phyloP scores from a whole-genome alignment of 64 coral and sea anemone genomes.

The Acropora tenuis region DNA sequence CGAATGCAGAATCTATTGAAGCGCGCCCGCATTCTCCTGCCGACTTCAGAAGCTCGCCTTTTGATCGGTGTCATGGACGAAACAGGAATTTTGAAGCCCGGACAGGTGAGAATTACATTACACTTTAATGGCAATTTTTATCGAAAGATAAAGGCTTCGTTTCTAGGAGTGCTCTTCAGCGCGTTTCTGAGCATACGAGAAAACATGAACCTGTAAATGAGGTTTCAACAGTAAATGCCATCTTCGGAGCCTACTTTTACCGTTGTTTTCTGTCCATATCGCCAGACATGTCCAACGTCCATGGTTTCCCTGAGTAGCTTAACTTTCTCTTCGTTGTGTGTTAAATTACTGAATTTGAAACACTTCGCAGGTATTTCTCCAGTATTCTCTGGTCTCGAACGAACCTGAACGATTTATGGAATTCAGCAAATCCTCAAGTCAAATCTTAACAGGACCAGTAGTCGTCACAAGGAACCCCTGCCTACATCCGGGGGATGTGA shows the following conservation, averaged over 20 bases:
- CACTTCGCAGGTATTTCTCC: constrained; percentile 71
- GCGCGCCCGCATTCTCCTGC: constrained; percentile 86
- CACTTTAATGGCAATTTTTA: background rate
- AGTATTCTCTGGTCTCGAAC: constrained; percentile 68
- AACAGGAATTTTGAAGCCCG: constrained; percentile 71
- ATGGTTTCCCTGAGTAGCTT: background rate
- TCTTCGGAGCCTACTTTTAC: too few species aligned
- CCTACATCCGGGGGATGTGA: constrained; percentile 85
- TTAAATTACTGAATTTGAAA: background rate
- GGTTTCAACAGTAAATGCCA: too few species aligned
- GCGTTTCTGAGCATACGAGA: too few species aligned
- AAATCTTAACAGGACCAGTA: constrained; percentile 45
- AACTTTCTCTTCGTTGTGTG: background rate
- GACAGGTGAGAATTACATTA: constrained; percentile 53
- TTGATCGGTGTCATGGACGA: constrained; percentile 99
- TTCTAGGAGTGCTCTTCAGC: too few species aligned
- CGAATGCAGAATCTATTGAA: constrained; percentile 78
- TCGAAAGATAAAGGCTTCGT: too few species aligned
- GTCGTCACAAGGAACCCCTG: constrained; percentile 86
- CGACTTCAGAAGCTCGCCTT: constrained; percentile 73
- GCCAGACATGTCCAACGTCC: too few species aligned
- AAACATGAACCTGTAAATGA: too few species aligned
- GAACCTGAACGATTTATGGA: constrained; percentile 52
- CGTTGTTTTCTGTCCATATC: too few species aligned
- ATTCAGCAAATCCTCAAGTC: constrained; percentile 23